Evolutionary conservation across 2,797 vertebrate genomes (phyloP).

Genomic region (Triplophysa bombifrons): DNA sequence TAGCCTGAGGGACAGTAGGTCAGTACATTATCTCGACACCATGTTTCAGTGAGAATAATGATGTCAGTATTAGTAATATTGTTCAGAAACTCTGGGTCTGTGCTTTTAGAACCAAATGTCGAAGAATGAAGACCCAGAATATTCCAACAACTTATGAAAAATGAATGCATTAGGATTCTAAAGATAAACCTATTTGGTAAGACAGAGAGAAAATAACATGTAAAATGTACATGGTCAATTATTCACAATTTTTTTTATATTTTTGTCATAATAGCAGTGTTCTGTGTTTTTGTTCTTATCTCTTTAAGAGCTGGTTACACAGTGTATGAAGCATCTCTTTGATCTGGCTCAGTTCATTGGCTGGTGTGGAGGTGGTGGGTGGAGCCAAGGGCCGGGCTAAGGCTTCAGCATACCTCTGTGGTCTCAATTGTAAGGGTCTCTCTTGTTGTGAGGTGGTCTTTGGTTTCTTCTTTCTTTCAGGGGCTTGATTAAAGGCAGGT

Average conservation of each 20-base stretch:
- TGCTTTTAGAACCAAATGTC: constrained; percentile 17
- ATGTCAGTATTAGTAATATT: not conserved
- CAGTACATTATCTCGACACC: not conserved
- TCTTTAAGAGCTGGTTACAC: not conserved
- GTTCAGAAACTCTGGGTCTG: not conserved
- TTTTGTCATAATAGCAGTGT: not conserved
- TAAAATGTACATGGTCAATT: not conserved
- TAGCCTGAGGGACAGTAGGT: constrained; percentile 12
- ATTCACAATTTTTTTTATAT: too few relatives aligned
- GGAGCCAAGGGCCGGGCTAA: too few relatives aligned
- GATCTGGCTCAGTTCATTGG: too few relatives aligned
- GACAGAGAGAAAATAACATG: not conserved
- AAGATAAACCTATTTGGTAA: not conserved
- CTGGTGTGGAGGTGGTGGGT: not conserved
- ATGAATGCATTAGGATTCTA: not conserved
- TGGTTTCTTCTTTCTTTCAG: not conserved
- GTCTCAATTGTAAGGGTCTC: too few relatives aligned
- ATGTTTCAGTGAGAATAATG: constrained; percentile 7
- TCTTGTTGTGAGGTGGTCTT: not conserved
- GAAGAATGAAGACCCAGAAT: not conserved
- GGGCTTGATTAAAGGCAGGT: too few relatives aligned
- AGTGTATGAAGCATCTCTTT: not conserved
- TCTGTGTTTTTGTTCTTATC: not conserved
- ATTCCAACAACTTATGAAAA: not conserved
- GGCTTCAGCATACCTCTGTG: too few relatives aligned